Conservation (phyloP, 2,797 vertebrate genomes). For the Paratrypauchen microcephalus region DNA sequence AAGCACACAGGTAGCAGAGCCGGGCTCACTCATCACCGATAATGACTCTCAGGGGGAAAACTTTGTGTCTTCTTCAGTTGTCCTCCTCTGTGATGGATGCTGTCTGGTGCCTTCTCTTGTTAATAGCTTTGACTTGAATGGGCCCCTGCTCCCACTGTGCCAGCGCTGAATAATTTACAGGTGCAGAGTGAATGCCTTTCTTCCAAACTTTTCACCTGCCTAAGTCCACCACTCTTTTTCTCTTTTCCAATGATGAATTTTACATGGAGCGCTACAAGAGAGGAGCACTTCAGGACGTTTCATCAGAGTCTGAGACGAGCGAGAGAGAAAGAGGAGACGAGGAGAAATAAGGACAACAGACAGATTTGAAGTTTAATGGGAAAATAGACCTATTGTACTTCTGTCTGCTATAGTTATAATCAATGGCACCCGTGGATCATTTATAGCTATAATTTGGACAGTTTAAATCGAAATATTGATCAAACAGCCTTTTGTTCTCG, state of each 20-base stretch:
- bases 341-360: conserved; percentile 27
- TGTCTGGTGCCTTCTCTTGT: conserved; percentile 14
- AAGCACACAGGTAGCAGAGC: neutral
- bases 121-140: conserved; percentile 50
- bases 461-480: too few species aligned
- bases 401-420: too few species aligned
- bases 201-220: conserved; percentile 40
- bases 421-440: too few species aligned
- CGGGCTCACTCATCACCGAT: neutral
- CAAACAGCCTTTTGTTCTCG: too few species aligned
- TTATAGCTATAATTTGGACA: too few species aligned
- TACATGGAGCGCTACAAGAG: conserved; percentile 47
- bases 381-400: too few species aligned
- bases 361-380: neutral
- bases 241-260: conserved; percentile 55
- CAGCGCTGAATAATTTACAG: conserved; percentile 57
- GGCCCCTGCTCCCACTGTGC: conserved; percentile 29
- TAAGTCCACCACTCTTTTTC: conserved; percentile 13
- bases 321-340: conserved; percentile 8
- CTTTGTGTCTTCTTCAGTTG: too few species aligned
- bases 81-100: neutral
- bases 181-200: conserved; percentile 44
- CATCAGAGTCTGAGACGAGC: conserved; percentile 11
- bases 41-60: neutral
- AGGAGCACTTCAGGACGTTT: conserved; percentile 31